Evolutionary conservation across 2,797 vertebrate species (phyloP), one percentile per base, ranked within the genome.

Genomic region (Cossypha polioptera): DNA sequence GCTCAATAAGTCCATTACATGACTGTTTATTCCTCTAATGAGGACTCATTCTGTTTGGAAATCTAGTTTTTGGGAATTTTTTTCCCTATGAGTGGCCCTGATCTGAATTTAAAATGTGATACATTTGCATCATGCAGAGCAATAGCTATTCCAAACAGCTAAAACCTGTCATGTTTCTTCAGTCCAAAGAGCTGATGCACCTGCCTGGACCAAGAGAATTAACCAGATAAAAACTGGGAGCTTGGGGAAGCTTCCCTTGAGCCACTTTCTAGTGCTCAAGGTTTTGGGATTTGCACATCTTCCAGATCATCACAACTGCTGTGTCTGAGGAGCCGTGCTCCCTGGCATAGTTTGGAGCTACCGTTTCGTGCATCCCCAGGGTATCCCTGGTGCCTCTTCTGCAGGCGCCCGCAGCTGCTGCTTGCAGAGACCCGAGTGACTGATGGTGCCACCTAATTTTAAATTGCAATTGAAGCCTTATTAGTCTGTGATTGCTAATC

Each of bases 381-480:
- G 43, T 6, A 5, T 29, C 38, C 45, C 35, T 20, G 19, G 9
- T 31, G 28, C 63, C 77, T 78, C 38, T 74, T 68, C 31, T 4
- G 2, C 68, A 26, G 54, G 38, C 5, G 0, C 43, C 9, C 4
- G 10, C 0, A 2, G 65, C 88, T 71, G 48, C 82, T 66, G 19
- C 76, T 28, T 25, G 9, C 24, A 36, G 57, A 53, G 36, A 55
- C 59, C 47, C 0, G 0, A 18, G 25, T 42, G 81, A 92, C 25
- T 62, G 81, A 72, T 91, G 80, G 54, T 80, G 57, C 81, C 71
- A 36, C 88, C 80, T 68, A 13, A 90, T 94, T 81, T 61, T 38
- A 50, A 85, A 86, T 79, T 86, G 72, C 82, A 58, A 7, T 79
- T 81, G 91, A 81, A 95, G 61, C 47, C 77, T 85, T 78, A 68